Percentiles rank a stretch among this genome's conserved stretches.
Evolutionary conservation across 2,888 invertebrate species (phyloP).

Genomic region (Scaptomyza caliginosa): DNA sequence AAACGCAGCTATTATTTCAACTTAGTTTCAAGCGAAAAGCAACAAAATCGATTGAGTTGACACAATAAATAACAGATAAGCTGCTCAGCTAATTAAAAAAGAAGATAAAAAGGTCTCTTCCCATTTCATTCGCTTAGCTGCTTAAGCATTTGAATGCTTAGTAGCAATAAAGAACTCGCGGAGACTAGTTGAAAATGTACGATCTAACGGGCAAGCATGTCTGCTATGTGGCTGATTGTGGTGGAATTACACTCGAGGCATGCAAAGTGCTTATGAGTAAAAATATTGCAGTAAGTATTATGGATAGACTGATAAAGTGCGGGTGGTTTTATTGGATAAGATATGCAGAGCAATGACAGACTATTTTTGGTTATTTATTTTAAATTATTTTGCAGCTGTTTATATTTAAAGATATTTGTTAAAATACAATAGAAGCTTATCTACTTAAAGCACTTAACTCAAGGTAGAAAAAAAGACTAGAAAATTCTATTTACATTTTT

Average conservation of each 20-base stretch:
- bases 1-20: not conserved
- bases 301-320: not conserved
- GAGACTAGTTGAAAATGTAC: slow-evolving; percentile 53
- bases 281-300: slow-evolving; percentile 70
- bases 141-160: slow-evolving; percentile 17
- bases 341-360: not conserved
- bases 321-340: not conserved
- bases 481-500: not conserved
- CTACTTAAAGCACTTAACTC: not conserved
- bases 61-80: slow-evolving; percentile 46
- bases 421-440: not conserved
- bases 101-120: too few species aligned
- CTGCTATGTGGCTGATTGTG: slow-evolving; percentile 79
- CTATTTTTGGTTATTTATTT: not conserved
- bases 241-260: slow-evolving; percentile 77
- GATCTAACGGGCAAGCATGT: slow-evolving; percentile 72
- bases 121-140: not conserved
- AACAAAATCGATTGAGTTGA: slow-evolving; percentile 20
- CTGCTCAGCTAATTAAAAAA: slow-evolving; percentile 57
- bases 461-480: not conserved
- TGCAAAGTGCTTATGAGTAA: slow-evolving; percentile 74
- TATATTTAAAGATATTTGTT: too few species aligned
- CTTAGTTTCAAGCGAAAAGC: slow-evolving; percentile 13
- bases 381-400: too few species aligned
- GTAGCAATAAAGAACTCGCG: slow-evolving; percentile 38